Base-by-base conservation (phyloP, 2,888 invertebrate species). In the Brassicogethes aeneus region DNA sequence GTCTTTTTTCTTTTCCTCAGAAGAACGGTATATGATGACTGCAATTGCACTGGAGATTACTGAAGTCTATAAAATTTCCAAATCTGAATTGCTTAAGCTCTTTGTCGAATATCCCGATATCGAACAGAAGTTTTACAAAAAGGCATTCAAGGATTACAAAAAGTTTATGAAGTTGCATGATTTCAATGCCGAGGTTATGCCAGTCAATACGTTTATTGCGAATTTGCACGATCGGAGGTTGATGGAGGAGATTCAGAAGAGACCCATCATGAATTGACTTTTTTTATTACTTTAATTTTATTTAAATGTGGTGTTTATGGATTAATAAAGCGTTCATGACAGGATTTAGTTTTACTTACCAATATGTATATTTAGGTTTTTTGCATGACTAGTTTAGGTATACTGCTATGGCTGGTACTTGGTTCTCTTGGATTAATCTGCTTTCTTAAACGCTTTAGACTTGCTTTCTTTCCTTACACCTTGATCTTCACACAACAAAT, bases 41-140 rank as follows among this genome's bases (percentile, higher is more conserved):
- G 51, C 52, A 15, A 41, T 59, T 1, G 64, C 65, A 2, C 48
- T 60, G 2, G 67, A 67, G 50, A 59, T 57, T 10, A 61, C 62
- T 2, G 64, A 65, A 41, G 41, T 64, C n/a, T 62, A 60, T 40
- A 49, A 51, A 33, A 47, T 64, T 37, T 47, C 52, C 17, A 51
- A 52, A 15, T 46, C 39, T 16, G 57, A 61, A 31, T 52, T 58
- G 7, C 44, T 48, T 17, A 42, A 46, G 16, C 45, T 53, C 30
- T 50, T 71, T 29, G 46, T 55, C 29, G 52, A 61, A 0, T 57
- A 69, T 42, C 52, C 60, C 3, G 57, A 62, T 15, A 44, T 73
- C 16, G 57, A 58, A 16, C 59, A 63, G 12, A 63, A 65, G 10
- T 59, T 72, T 15, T 62, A 67, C 33, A 58, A 56, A n/a, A 42